Conservation (phyloP, 1,140 invertebrate genomes). For the Oryctes rhinoceros region DNA sequence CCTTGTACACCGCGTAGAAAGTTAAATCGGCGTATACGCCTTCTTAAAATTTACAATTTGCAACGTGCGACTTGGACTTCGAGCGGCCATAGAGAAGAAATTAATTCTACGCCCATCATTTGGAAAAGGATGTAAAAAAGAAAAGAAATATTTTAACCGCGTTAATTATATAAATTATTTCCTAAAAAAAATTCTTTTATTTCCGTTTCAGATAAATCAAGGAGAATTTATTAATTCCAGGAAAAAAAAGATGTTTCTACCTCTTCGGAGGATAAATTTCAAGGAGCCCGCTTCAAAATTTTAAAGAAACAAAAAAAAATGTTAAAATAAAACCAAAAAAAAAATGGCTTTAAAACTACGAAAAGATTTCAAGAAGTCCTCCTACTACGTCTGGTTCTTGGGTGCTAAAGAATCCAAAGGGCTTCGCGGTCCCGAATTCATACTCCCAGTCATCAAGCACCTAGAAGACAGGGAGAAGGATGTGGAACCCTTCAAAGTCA, state of each 20-base stretch:
- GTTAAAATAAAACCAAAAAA: conserved; percentile 14
- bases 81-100: too few species aligned
- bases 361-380: conserved; percentile 92
- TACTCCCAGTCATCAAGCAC: conserved; percentile 83
- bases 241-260: too few species aligned
- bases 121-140: too few species aligned
- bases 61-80: too few species aligned
- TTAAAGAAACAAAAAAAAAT: conserved; percentile 8
- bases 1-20: background rate
- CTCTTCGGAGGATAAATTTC: background rate
- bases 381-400: conserved; percentile 98
- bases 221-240: too few species aligned
- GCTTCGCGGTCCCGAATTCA: conserved; percentile 81
- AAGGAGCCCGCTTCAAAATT: background rate
- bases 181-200: too few species aligned
- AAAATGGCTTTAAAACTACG: conserved; percentile 74
- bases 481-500: conserved; percentile 91
- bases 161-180: too few species aligned
- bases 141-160: too few species aligned
- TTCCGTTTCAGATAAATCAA: background rate
- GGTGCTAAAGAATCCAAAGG: conserved; percentile 94
- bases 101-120: too few species aligned
- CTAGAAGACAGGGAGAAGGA: conserved; percentile 84
- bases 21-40: background rate
- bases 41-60: too few species aligned